Conservation (phyloP, 1,140 invertebrate species). For the Drosophila chauvacae region DNA sequence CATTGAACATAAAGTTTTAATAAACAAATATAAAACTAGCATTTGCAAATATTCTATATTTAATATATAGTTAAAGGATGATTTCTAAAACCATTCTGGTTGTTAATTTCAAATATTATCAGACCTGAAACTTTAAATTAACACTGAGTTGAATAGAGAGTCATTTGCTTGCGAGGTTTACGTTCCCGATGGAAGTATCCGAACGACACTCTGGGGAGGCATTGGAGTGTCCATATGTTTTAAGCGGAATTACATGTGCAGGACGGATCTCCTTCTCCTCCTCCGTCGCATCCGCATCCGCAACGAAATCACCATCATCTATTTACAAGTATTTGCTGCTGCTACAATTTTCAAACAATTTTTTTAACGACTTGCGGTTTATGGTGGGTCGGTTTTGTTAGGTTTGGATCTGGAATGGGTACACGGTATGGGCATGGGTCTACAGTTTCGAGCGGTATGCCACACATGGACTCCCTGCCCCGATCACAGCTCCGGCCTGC, state of each 20-base stretch:
- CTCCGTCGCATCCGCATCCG: slow-evolving; percentile 3
- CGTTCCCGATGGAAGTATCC: neutral
- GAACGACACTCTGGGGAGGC: slow-evolving; percentile 9
- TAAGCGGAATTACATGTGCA: slow-evolving; percentile 21
- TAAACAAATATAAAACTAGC: too few species aligned
- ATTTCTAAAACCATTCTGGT: neutral
- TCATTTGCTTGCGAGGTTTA: neutral
- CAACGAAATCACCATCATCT: slow-evolving; percentile 42
- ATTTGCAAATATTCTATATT: neutral
- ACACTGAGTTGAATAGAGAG: neutral
- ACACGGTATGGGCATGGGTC: slow-evolving; percentile 32
- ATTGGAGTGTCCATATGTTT: slow-evolving; percentile 19
- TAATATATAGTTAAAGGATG: neutral
- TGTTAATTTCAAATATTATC: neutral
- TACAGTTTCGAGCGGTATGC: slow-evolving; percentile 39
- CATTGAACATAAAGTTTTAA: too few species aligned
- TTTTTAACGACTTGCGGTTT: slow-evolving; percentile 73
- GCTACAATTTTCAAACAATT: slow-evolving; percentile 53
- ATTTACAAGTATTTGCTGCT: slow-evolving; percentile 56
- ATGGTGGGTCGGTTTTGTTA: slow-evolving; percentile 39
- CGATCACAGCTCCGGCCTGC: slow-evolving; percentile 27
- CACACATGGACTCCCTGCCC: slow-evolving; percentile 32
- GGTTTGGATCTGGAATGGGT: slow-evolving; percentile 24
- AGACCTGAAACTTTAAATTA: neutral
- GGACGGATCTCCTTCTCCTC: slow-evolving; percentile 4